Base-by-base conservation (phyloP, 2,888 invertebrate species). In the Rhagonycha lutea region DNA sequence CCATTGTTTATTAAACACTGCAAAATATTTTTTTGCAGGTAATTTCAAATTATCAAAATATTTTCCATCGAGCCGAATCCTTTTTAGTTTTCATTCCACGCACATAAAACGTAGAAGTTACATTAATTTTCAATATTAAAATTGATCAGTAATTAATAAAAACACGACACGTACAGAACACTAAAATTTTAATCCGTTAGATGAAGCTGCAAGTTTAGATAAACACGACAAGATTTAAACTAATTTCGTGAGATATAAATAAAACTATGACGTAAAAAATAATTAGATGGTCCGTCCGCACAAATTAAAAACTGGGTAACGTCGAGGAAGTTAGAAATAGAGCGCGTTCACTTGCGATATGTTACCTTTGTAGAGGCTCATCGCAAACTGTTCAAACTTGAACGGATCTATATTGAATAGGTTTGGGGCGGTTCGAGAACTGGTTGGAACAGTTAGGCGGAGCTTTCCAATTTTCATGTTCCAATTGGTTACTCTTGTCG, bases 321-420 rank as follows among this genome's bases (percentile, higher is more conserved):
- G n/a, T 47, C 47, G 47, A 65, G 24, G 14, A 24, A 24, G 23
- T 65, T 65, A 24, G 14, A 62, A 23, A 23, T 62, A 12, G 63
- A 26, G n/a, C 24, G 23, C 24, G 18, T 7, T 23, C 24, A 65
- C 18, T 65, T n/a, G 3, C 70, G 75, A 67, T 61, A 61, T 78
- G 47, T 76, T 29, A 78, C 74, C 77, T 78, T 72, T 74, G 71
- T 80, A 69, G 63, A 80, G 79, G 82, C 81, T 74, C 79, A 76
- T 79, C 79, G 78, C 68, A 75, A 77, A 78, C 78, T 82, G 81
- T 69, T 72, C 68, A 68, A 47, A 32, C 61, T 67, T 81, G 83
- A 78, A 79, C 81, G 82, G 83, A 83, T 82, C 84, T 83, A 83
- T 85, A 83, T 84, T 84, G 81, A 83, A 82, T 82, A 83, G 81